A percentile compares a stretch with the other conserved stretches of the same genome.
phyloP scores from a whole-genome alignment of 2,888 invertebrate genomes.

The Dolomedes plantarius region DNA sequence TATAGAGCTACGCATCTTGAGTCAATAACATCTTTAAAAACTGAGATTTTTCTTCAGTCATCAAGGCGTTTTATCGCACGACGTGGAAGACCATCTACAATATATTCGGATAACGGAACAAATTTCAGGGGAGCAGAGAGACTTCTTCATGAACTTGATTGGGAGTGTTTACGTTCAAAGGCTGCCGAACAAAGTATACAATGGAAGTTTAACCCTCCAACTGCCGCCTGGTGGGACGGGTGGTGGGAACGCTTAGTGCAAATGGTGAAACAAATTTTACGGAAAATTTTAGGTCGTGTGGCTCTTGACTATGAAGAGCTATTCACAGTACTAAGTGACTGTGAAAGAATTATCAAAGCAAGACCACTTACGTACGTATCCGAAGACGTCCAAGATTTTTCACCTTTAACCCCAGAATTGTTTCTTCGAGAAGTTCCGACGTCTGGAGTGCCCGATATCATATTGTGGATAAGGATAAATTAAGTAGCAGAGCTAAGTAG shows the following conservation, averaged over 20 bases:
- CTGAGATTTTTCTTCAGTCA: constrained; percentile 74
- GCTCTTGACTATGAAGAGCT: no score
- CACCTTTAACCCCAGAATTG: no score
- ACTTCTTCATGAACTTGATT: constrained; percentile 73
- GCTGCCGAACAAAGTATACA: constrained; percentile 30
- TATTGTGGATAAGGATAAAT: neutral
- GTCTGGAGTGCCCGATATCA: constrained; percentile 11
- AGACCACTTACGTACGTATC: no score
- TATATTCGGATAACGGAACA: constrained; percentile 77
- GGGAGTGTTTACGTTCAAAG: constrained; percentile 34
- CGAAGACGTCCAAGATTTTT: no score
- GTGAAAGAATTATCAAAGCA: no score
- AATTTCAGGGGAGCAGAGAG: constrained; percentile 74
- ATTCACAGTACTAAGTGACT: no score
- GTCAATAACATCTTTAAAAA: constrained; percentile 74
- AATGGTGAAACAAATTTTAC: no score
- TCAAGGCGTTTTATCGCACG: constrained; percentile 75
- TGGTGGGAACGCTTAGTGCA: no score
- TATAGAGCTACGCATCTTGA: constrained; percentile 77
- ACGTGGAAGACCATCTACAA: constrained; percentile 74
- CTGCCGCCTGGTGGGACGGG: no score
- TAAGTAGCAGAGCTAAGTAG: no score
- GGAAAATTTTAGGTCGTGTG: no score
- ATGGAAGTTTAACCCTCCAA: no score
- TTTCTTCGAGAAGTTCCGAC: constrained; percentile 10